Evolutionary conservation across 2,113 vertebrate genomes (phyloP).

Genomic region (Chloropsis cyanopogon): DNA sequence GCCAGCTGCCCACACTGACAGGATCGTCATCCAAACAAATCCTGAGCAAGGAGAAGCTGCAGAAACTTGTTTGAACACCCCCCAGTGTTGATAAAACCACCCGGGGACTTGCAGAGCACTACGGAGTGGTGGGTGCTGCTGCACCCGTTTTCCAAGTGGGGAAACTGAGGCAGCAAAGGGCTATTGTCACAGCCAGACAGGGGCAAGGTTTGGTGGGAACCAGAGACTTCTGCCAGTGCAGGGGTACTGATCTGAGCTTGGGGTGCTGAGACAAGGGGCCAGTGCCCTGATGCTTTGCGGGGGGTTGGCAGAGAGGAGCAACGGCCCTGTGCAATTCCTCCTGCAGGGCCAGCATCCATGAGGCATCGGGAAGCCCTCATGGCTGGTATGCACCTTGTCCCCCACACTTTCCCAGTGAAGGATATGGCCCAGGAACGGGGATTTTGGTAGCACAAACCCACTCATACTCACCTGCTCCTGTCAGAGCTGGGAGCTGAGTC

Average conservation of each 20-base stretch:
- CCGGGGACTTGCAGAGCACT: background rate
- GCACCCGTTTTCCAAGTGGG: background rate
- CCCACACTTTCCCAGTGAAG: background rate
- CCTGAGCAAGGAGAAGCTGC: background rate
- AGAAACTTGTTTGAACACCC: background rate
- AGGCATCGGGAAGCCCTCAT: background rate
- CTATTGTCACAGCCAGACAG: background rate
- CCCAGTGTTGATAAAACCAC: background rate
- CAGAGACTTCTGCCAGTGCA: background rate
- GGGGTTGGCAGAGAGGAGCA: background rate
- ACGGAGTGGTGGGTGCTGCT: background rate
- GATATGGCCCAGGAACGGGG: background rate
- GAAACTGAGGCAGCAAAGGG: background rate
- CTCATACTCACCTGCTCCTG: background rate
- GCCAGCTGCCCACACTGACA: rapidly evolving
- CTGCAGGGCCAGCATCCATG: background rate
- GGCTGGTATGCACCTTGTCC: rapidly evolving
- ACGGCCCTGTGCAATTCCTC: background rate
- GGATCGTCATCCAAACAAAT: background rate
- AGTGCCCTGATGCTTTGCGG: background rate
- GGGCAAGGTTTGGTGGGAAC: background rate
- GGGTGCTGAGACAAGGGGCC: background rate
- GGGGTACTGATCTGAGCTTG: background rate
- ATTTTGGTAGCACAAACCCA: background rate
- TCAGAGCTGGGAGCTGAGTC: background rate